Evolutionary conservation across 1,140 invertebrate species (phyloP).

Genomic region (Metopolophium dirhodum): DNA sequence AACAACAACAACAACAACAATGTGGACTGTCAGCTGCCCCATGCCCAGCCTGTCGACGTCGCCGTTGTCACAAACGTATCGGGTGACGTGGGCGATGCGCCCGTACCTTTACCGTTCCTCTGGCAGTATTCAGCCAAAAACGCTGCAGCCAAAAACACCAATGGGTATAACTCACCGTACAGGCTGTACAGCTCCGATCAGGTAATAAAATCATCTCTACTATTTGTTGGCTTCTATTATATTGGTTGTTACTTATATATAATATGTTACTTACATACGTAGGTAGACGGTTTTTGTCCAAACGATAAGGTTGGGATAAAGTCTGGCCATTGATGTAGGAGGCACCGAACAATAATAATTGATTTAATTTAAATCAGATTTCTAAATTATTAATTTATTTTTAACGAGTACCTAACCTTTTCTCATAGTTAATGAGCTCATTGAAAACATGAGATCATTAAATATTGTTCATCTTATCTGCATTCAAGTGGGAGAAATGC

Average conservation of each 20-base stretch:
- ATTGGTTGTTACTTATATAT: too few species aligned
- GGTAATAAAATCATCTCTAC: constrained; percentile 65
- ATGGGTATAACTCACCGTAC: constrained; percentile 66
- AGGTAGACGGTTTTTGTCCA: neutral
- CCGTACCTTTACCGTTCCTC: constrained; percentile 70
- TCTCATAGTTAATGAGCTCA: constrained; percentile 28
- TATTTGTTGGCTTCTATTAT: too few species aligned
- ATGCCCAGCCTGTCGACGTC: constrained; percentile 18
- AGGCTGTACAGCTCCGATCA: constrained; percentile 80
- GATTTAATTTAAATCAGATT: neutral
- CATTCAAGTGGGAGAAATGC: neutral
- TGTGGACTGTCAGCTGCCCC: constrained; percentile 58
- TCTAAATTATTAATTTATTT: constrained; percentile 15
- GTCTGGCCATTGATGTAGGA: neutral
- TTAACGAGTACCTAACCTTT: neutral
- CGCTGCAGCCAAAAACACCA: constrained; percentile 66
- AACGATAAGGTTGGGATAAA: neutral
- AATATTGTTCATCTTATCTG: constrained; percentile 31
- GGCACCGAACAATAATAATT: neutral
- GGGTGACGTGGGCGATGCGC: constrained; percentile 44
- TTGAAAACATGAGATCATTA: neutral
- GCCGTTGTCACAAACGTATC: neutral
- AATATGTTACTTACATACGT: too few species aligned
- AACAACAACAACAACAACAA: constrained; percentile 58
- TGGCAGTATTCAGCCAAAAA: constrained; percentile 80